These are phyloP conservation scores for Ectropis crepuscularia DNA, from an alignment of 2,888 invertebrate species.

Conservation along the genomic window DNA sequence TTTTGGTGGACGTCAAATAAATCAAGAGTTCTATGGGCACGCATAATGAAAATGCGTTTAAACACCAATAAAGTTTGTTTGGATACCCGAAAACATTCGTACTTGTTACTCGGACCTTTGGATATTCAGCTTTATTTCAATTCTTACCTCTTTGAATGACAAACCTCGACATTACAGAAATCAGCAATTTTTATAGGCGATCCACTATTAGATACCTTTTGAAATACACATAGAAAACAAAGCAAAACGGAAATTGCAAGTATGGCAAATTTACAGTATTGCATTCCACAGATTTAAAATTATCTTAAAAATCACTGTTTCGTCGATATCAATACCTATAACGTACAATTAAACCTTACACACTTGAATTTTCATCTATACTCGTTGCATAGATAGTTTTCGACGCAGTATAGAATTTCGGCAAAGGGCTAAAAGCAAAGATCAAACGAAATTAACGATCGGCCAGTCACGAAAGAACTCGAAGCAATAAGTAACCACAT, in stretches of 20 bases:
- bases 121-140: background rate
- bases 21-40: slow-evolving; percentile 36
- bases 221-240: too few relatives aligned
- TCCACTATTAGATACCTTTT: too few relatives aligned
- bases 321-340: too few relatives aligned
- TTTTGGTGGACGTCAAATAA: slow-evolving; percentile 42
- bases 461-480: slow-evolving; percentile 22
- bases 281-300: too few relatives aligned
- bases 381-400: background rate
- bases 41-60: slow-evolving; percentile 32
- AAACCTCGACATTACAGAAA: too few relatives aligned
- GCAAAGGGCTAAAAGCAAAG: slow-evolving; percentile 21
- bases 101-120: background rate
- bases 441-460: slow-evolving; percentile 31
- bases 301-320: too few relatives aligned
- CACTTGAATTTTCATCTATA: too few relatives aligned
- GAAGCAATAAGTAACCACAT: slow-evolving; percentile 28
- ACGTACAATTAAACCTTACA: too few relatives aligned
- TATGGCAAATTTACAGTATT: too few relatives aligned
- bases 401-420: slow-evolving; percentile 16
- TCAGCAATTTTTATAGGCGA: too few relatives aligned
- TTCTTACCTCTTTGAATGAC: background rate
- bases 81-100: slow-evolving; percentile 7
- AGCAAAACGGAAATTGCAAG: too few relatives aligned
- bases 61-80: slow-evolving; percentile 29